phyloP scores from a whole-genome alignment of 2,888 invertebrate species.

The Therioaphis trifolii region DNA sequence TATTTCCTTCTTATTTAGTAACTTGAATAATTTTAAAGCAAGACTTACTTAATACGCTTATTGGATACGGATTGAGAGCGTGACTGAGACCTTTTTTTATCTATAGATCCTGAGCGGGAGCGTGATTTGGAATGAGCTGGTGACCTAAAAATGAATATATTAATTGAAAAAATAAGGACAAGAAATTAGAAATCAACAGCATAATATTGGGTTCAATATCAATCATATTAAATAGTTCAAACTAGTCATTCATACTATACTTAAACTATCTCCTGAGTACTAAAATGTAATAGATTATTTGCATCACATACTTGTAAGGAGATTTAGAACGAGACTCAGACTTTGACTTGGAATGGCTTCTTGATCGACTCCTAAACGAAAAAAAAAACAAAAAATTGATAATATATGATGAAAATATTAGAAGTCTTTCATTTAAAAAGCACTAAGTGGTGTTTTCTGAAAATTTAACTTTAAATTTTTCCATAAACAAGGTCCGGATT shows the following conservation, averaged over 20 bases:
- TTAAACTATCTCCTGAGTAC: neutral
- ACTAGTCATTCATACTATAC: neutral
- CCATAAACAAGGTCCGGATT: no score
- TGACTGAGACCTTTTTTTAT: conserved; percentile 76
- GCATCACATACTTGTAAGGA: conserved; percentile 67
- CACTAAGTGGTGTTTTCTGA: no score
- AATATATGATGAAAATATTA: neutral
- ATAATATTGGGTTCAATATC: no score
- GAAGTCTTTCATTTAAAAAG: no score
- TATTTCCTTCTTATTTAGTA: no score
- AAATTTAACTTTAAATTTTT: no score
- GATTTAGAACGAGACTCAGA: conserved; percentile 72
- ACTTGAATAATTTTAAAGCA: no score
- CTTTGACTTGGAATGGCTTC: conserved; percentile 67
- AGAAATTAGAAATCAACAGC: neutral
- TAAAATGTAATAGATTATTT: neutral
- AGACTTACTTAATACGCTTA: conserved; percentile 64
- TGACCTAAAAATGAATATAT: conserved; percentile 72
- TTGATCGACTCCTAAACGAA: conserved; percentile 52
- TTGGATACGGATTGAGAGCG: conserved; percentile 71
- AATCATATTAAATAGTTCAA: no score
- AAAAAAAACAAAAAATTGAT: neutral
- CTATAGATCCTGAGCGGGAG: conserved; percentile 78
- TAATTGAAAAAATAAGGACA: neutral
- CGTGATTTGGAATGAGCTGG: conserved; percentile 82